phyloP scores from a whole-genome alignment of 2,888 invertebrate genomes.

The Epinotia ramella region DNA sequence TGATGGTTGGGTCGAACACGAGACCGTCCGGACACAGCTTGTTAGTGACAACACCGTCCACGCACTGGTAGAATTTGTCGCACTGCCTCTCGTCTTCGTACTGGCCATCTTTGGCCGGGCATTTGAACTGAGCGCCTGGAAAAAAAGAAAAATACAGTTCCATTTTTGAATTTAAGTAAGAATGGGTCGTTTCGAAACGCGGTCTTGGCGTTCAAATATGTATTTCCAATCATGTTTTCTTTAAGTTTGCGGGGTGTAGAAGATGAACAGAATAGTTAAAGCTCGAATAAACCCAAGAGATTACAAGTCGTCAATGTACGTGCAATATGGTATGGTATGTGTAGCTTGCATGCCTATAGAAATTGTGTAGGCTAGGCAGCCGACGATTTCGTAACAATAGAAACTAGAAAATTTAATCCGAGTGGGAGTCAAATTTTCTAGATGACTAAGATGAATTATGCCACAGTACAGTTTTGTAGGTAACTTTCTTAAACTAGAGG shows the following conservation, averaged over 20 bases:
- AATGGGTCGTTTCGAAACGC: not conserved
- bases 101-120: slow-evolving; percentile 92
- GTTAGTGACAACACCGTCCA: slow-evolving; percentile 88
- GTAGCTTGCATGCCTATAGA: slow-evolving; percentile 7
- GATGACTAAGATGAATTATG: slow-evolving; percentile 26
- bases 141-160: slow-evolving; percentile 55
- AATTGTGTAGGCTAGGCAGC: slow-evolving; percentile 37
- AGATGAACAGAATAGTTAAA: no score
- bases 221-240: no score
- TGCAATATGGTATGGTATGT: not conserved
- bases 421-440: slow-evolving; percentile 32
- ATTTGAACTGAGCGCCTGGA: slow-evolving; percentile 88
- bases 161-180: not conserved
- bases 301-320: not conserved
- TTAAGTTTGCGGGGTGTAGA: no score
- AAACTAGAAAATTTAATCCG: slow-evolving; percentile 24
- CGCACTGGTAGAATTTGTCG: slow-evolving; percentile 94
- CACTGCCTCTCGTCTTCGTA: slow-evolving; percentile 93
- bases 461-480: not conserved
- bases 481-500: slow-evolving; percentile 6
- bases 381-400: slow-evolving; percentile 32
- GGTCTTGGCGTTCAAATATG: not conserved
- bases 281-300: no score
- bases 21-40: slow-evolving; percentile 95
- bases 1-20: slow-evolving; percentile 93